Evolutionary conservation across 2,888 invertebrate genomes (phyloP).

Genomic region (Colletes collaris): DNA sequence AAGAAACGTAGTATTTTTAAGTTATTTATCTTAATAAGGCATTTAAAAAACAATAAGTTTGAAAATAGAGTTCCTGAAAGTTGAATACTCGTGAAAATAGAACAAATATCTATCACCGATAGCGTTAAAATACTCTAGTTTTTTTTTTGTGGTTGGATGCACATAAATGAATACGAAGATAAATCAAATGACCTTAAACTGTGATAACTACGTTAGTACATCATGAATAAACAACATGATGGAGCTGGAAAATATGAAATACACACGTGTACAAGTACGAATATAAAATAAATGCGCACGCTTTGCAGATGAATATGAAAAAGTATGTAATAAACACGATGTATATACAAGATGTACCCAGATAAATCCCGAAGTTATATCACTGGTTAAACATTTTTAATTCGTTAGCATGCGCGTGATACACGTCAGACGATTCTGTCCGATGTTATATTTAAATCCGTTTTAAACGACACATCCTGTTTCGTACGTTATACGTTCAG

Average conservation of each 20-base stretch:
- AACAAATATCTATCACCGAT: not conserved
- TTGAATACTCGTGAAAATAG: not conserved
- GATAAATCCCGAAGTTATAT: not conserved
- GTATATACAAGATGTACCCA: not conserved
- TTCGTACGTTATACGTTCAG: not conserved
- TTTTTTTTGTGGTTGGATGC: not conserved
- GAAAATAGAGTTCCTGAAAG: not conserved
- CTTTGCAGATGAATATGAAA: not conserved
- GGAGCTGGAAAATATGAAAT: not conserved
- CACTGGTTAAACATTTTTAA: slow-evolving; percentile 26
- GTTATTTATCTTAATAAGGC: not conserved
- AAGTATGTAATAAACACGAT: not conserved
- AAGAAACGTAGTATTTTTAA: not conserved
- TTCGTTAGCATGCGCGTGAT: not conserved
- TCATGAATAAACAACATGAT: slow-evolving; percentile 38
- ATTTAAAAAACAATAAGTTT: not conserved
- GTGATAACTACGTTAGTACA: slow-evolving; percentile 17
- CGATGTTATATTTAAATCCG: slow-evolving; percentile 13
- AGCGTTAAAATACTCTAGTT: not conserved
- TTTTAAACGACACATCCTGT: not conserved
- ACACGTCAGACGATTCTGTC: not conserved
- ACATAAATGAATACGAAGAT: slow-evolving; percentile 2
- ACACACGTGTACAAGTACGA: not conserved
- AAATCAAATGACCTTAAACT: slow-evolving; percentile 35
- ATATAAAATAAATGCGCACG: not conserved